Conservation (phyloP, 2,113 vertebrate species). For the Buteo buteo region DNA sequence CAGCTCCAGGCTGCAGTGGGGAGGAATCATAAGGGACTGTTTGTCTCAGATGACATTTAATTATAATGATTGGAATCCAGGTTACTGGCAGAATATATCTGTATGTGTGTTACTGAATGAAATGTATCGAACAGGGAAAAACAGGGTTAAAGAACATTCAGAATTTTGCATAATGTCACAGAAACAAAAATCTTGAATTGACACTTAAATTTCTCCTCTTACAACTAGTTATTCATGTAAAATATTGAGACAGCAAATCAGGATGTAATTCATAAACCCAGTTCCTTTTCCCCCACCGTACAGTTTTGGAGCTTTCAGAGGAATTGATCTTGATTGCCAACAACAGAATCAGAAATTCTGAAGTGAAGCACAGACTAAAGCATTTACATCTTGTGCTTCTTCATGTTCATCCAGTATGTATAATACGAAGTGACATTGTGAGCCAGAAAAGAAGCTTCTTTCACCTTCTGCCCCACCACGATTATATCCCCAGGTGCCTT, state of each 20-base stretch:
- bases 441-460: conserved; percentile 14
- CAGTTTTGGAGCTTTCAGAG: not conserved
- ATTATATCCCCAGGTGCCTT: not conserved
- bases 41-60: not conserved
- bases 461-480: not conserved
- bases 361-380: not conserved
- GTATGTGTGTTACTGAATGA: not conserved
- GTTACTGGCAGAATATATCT: not conserved
- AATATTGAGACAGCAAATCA: not conserved
- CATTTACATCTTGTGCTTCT: not conserved
- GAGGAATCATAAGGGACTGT: not conserved
- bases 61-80: not conserved
- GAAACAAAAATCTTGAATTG: not conserved
- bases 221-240: not conserved
- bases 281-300: not conserved
- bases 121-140: not conserved
- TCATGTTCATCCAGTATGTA: not conserved
- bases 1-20: not conserved
- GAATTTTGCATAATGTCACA: not conserved
- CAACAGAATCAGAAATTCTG: not conserved
- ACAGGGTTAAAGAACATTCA: not conserved
- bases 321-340: not conserved
- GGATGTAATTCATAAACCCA: not conserved
- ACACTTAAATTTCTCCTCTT: not conserved
- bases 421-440: not conserved